A percentile compares a stretch with the other conserved stretches of the same genome.
phyloP scores from a whole-genome alignment of 2,888 invertebrate genomes.

The Fabriciana adippe region DNA sequence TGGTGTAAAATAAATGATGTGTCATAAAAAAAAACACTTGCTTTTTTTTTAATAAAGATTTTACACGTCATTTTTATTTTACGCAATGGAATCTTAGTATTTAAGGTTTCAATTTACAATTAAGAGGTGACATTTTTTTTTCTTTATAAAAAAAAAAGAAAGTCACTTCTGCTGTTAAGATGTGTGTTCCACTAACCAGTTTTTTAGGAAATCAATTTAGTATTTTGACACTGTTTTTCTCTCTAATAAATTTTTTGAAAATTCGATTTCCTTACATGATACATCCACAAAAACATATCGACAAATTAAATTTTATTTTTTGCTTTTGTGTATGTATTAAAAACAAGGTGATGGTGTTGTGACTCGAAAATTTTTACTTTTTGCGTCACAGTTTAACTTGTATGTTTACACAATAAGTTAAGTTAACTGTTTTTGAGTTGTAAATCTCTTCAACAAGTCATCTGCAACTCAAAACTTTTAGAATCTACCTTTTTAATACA shows the following conservation, averaged over 20 bases:
- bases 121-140: conserved; percentile 42
- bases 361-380: conserved; percentile 44
- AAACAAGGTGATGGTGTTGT: conserved; percentile 67
- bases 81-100: conserved; percentile 41
- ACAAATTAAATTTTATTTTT: conserved; percentile 38
- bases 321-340: conserved; percentile 50
- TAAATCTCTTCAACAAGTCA: conserved; percentile 46
- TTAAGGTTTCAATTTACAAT: conserved; percentile 41
- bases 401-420: conserved; percentile 64
- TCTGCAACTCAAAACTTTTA: conserved; percentile 40
- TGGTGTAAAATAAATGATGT: conserved; percentile 31
- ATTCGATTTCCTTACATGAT: conserved; percentile 3
- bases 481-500: conserved; percentile 41
- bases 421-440: conserved; percentile 50
- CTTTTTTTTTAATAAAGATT: conserved; percentile 7
- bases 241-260: conserved; percentile 37
- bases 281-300: conserved; percentile 26
- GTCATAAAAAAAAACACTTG: conserved; percentile 19
- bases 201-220: conserved; percentile 48
- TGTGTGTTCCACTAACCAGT: conserved; percentile 68
- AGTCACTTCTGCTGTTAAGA: conserved; percentile 54
- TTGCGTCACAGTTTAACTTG: conserved; percentile 57
- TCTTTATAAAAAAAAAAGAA: conserved; percentile 35
- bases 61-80: conserved; percentile 38
- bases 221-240: background rate